Conservation (phyloP, 2,113 vertebrate genomes). For the Pedetes capensis region DNA sequence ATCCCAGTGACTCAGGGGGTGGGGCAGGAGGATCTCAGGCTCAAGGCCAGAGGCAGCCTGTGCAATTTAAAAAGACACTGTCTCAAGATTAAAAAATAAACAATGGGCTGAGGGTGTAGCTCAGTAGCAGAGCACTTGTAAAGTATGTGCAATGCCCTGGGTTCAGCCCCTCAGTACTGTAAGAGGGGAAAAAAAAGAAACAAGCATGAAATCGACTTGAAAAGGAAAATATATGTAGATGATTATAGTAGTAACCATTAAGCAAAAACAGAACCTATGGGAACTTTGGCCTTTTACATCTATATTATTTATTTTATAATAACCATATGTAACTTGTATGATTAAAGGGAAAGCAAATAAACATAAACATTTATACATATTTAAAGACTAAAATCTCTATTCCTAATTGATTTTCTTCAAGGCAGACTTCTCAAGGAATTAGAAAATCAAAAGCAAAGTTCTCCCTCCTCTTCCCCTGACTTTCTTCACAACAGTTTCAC, state of each 20-base stretch:
- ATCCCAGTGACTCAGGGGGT: too few species aligned
- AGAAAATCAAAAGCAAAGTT: slow-evolving; percentile 28
- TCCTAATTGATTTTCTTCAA: not conserved
- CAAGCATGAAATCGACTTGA: not conserved
- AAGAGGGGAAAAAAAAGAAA: not conserved
- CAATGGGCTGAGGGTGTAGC: not conserved
- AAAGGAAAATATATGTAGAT: slow-evolving; percentile 4
- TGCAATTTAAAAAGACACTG: too few species aligned
- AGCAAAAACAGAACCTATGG: not conserved
- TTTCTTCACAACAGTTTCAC: too few species aligned
- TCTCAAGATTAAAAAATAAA: not conserved
- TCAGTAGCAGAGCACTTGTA: not conserved
- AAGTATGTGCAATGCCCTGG: too few species aligned
- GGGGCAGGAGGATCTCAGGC: too few species aligned
- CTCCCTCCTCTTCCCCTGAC: too few species aligned
- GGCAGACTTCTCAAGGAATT: not conserved
- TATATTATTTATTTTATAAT: not conserved
- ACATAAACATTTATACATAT: not conserved
- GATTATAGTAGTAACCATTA: not conserved
- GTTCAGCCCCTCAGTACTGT: too few species aligned
- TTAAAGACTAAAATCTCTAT: slow-evolving; percentile 29
- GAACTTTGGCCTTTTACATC: not conserved
- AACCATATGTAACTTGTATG: not conserved
- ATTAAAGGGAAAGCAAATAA: not conserved
- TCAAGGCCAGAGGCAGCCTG: too few species aligned